phyloP scores from a whole-genome alignment of 2,888 invertebrate species.

The Thyatira batis region DNA sequence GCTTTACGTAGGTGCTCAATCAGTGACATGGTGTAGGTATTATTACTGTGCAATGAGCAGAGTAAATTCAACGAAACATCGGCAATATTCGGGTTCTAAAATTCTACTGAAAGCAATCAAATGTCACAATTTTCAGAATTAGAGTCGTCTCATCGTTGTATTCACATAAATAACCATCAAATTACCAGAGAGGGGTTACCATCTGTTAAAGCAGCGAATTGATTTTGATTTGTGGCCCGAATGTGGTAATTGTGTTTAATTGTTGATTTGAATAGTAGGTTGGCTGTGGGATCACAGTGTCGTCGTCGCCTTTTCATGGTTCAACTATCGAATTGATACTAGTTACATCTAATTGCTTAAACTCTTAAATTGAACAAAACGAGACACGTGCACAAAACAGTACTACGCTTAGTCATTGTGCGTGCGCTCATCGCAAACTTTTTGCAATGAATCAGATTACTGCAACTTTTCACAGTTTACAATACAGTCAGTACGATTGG shows the following conservation, averaged over 20 bases:
- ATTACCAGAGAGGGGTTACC: neutral
- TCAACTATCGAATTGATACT: slow-evolving; percentile 39
- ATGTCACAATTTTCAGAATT: too few species aligned
- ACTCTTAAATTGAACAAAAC: slow-evolving; percentile 39
- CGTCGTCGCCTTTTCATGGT: slow-evolving; percentile 29
- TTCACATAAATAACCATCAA: too few species aligned
- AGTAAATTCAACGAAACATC: too few species aligned
- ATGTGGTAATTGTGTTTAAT: slow-evolving; percentile 54
- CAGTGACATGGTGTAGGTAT: slow-evolving; percentile 39
- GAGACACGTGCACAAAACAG: slow-evolving; percentile 17
- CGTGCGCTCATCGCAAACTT: slow-evolving; percentile 1
- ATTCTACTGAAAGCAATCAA: too few species aligned
- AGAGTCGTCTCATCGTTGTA: too few species aligned
- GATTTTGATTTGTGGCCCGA: slow-evolving; percentile 52
- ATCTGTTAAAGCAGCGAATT: slow-evolving; percentile 31
- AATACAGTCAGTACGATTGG: neutral
- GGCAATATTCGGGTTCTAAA: too few species aligned
- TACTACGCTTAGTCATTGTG: slow-evolving; percentile 28
- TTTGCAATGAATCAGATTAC: neutral
- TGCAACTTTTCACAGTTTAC: neutral
- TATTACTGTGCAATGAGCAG: slow-evolving; percentile 30
- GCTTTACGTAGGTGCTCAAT: slow-evolving; percentile 65
- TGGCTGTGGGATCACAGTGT: slow-evolving; percentile 27
- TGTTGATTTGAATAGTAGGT: slow-evolving; percentile 49
- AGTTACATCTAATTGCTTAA: slow-evolving; percentile 43